Evolutionary conservation across 2,797 vertebrate species (phyloP).

Genomic region (Otolemur crassicaudatus): DNA sequence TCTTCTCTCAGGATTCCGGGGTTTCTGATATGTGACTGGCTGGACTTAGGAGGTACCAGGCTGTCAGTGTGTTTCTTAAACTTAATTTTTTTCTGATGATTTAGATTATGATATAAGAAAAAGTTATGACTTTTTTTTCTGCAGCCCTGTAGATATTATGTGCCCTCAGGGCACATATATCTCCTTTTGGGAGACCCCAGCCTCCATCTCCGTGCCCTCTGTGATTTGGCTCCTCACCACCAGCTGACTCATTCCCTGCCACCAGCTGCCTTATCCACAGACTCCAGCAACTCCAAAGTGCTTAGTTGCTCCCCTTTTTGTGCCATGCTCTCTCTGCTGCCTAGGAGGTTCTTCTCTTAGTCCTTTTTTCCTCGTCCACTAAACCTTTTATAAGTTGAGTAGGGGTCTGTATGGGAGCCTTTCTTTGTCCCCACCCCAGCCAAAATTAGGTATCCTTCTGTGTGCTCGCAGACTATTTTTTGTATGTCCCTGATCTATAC

Average conservation of each 20-base stretch:
- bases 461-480: not conserved
- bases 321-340: not conserved
- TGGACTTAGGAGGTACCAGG: not conserved
- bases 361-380: not conserved
- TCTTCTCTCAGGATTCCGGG: not conserved
- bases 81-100: conserved; percentile 30
- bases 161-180: not conserved
- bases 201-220: not conserved
- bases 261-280: not conserved
- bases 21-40: not conserved
- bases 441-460: not conserved
- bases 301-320: not conserved
- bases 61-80: not conserved
- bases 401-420: not conserved
- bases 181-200: not conserved
- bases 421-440: not conserved
- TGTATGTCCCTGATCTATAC: not conserved
- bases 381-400: not conserved
- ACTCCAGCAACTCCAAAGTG: not conserved
- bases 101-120: conserved; percentile 12
- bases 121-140: not conserved
- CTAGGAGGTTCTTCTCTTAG: not conserved
- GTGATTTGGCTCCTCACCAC: not conserved
- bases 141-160: not conserved
- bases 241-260: not conserved